Evolutionary conservation across 2,797 vertebrate genomes (phyloP), one percentile per base, ranked within the genome.

Genomic region (Gymnocypris eckloni): DNA sequence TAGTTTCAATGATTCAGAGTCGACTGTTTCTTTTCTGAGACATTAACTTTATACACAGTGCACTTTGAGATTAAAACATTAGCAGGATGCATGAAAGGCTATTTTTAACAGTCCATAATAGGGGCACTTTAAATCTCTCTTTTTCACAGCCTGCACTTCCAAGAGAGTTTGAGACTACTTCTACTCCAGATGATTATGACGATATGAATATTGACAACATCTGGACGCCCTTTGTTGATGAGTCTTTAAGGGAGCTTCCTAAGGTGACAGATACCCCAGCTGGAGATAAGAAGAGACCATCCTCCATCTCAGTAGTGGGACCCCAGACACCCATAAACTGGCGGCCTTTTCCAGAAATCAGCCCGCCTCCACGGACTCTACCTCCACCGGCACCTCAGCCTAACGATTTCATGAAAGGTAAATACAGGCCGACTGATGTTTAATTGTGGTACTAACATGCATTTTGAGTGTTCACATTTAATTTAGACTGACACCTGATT

Each of bases 141-240:
- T 73, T 13, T 50, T 48, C 48, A 22, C 86, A 94, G 94, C 11
- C 86, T 61, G 89, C 89, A 67, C 12, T 86, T 48, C 82, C 90
- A 52, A 28, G 59, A 52, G 89, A 89, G 39, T 45, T 72, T 2
- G 78, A 41, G 4, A 81, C 82, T 6, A 28, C 71, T 6, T 56
- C 50, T 1, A 81, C 86, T 4, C 83, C 70, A 3, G 45, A 22
- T 8, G 56, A 56, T 69, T 39, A 56, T 0, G 22, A 90, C 0
- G 84, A 91, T n/a, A 87, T 88, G 73, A 85, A 86, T 37, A 37
- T 87, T 10, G 86, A 89, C 0, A 43, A 28, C 0, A 61, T 84
- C 48, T 39, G 70, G 37, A 79, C 37, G 3, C 7, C 54, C 16
- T 61, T 77, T 37, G 67, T 77, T 28, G 67, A 89, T 82, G 90